Base-by-base conservation (phyloP, 2,797 vertebrate genomes). In the Emydoidea blandingii region DNA sequence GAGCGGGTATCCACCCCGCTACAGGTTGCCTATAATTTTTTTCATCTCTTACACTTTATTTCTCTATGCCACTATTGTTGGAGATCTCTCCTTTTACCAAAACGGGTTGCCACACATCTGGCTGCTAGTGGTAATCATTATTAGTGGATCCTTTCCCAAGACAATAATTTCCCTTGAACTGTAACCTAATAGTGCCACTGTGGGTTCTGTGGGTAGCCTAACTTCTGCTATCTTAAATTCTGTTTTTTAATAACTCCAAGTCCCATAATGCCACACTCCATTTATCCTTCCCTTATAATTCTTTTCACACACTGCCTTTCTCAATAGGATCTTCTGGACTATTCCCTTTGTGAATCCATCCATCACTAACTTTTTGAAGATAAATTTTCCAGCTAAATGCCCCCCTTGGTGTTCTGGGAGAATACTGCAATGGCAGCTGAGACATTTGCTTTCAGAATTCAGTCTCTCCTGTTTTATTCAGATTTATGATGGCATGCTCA, bases 401-500 rank as follows among this genome's bases (percentile, higher is more conserved):
- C 72, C 74, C 65, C 62, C 41, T 52, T n/a, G 49, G 59, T 78
- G 86, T 88, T 88, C 79, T 85, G 79, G 23, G 74, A 82, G 83
- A 79, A 79, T 50, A 81, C 37, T 50, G 34, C 34, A 41, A 62
- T 83, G 59, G 65, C 59, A 86, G 83, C 80, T 52, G 62, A 84
- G 59, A 54, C 44, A 14, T 76, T 93, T 88, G 53, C 54, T 86
- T 89, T 89, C 80, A 65, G 76, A 86, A 79, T 88, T 72, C 76
- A 49, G 29, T 86, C 91, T 95, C 53, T n/a, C 65, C 79, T 83
- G 56, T 31, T 89, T 91, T 86, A 83, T 50, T 86, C 82, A 85
- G 53, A 95, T 95, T 93, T 91, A 93, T 83, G 82, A 54, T 49
- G 11, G 72, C 50, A n/a, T 34, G 4, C 49, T 72, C 50, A 41